Base-by-base conservation (phyloP, 1,140 invertebrate genomes). In the Lepidurus packardi region DNA sequence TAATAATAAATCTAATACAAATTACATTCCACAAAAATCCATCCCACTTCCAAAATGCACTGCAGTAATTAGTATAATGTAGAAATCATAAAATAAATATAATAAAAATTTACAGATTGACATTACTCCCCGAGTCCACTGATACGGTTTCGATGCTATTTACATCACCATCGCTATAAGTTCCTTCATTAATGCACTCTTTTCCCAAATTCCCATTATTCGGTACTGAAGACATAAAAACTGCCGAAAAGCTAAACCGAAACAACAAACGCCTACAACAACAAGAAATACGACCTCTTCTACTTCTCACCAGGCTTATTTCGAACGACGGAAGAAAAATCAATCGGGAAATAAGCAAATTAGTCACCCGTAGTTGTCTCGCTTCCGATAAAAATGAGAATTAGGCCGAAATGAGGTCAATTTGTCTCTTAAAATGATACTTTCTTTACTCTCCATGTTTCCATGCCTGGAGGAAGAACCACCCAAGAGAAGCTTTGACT, bases 91-190 rank as follows among this genome's bases (percentile, higher is more conserved):
- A 47, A 47, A 47, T 65, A 65, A 65, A 65, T 11, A 65, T 65
- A 11, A n/a, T 7, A 13, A 65, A 65, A 65, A 21, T 7, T 65
- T 65, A 65, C 53, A 65, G 6, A 16, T 65, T 16, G 13, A n/a
- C 53, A 65, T 65, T 65, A 65, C 13, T 65, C 53, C 53, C 13
- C 9, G 53, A 65, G 13, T 65, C 53, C 16, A 65, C 53, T 16
- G 53, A 65, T 21, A 65, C 53, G 53, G 53, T 65, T 65, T 65
- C 53, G 21, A 65, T 65, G 21, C 53, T 65, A 65, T 65, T 65
- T 21, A 65, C 16, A 9, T 65, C 53, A n/a, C 53, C 53, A n/a
- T 65, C 53, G 21, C 53, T 65, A 65, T 65, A 65, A 65, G 21
- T 65, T 16, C 53, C 53, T 21, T 65, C 53, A 13, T n/a, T 65